phyloP scores from a whole-genome alignment of 2,888 invertebrate genomes.

The Eristalinus aeneus region DNA sequence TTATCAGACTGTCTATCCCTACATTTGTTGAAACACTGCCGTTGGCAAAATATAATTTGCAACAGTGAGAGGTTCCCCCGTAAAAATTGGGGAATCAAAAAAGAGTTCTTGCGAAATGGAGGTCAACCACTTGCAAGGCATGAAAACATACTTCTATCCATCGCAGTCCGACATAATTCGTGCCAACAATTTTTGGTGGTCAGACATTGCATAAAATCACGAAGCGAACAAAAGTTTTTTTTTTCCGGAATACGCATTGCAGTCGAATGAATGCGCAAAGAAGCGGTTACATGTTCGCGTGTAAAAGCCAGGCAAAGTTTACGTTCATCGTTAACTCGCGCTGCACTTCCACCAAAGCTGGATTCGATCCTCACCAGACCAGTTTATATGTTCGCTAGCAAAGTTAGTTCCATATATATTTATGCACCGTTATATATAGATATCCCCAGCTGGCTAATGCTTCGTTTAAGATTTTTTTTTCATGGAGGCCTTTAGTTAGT shows the following conservation, averaged over 20 bases:
- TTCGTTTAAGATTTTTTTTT: not conserved
- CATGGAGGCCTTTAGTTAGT: not conserved
- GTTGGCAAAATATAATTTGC: no score
- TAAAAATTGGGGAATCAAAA: not conserved
- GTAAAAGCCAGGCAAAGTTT: constrained; percentile 32
- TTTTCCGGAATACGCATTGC: constrained; percentile 59
- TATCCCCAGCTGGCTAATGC: constrained; percentile 11
- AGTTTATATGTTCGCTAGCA: constrained; percentile 37
- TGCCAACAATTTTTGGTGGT: constrained; percentile 48
- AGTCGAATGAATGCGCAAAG: constrained; percentile 12
- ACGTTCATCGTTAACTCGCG: not conserved
- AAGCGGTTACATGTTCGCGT: not conserved
- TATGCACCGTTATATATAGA: not conserved
- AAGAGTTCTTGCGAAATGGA: constrained; percentile 56
- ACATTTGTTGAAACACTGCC: no score
- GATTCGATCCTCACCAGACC: constrained; percentile 31
- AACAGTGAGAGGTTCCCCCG: not conserved
- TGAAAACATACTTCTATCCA: constrained; percentile 83
- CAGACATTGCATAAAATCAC: constrained; percentile 61
- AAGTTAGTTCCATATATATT: not conserved
- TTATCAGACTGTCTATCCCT: no score
- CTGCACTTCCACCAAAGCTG: constrained; percentile 18
- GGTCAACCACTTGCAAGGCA: constrained; percentile 86
- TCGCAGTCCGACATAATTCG: not conserved
- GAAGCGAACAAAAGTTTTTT: constrained; percentile 36